These are phyloP conservation scores for Drosophila aff. DNA, from an alignment of 1,140 invertebrate species.

Conservation along the genomic window DNA sequence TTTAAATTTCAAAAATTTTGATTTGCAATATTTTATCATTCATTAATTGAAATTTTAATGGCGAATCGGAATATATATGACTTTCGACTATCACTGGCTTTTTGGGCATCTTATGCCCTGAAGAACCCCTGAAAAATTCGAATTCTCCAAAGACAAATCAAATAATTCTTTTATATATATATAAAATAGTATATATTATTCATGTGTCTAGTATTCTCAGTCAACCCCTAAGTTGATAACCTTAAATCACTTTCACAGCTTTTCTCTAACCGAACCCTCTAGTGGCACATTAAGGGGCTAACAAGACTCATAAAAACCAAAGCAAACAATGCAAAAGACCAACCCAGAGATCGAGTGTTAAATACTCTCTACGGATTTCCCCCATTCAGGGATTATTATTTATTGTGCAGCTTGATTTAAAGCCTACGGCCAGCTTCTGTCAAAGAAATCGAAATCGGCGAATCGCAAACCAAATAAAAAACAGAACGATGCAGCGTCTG, in stretches of 20 bases:
- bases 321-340: constrained; percentile 35
- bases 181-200: not conserved
- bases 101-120: too few species aligned
- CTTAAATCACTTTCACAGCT: constrained; percentile 42
- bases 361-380: constrained; percentile 16
- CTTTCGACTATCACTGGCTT: too few species aligned
- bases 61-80: too few species aligned
- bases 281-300: constrained; percentile 28
- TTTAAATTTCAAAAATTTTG: too few species aligned
- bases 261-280: not conserved
- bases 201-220: not conserved
- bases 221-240: not conserved
- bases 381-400: constrained; percentile 58
- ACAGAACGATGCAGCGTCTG: constrained; percentile 43
- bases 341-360: constrained; percentile 21
- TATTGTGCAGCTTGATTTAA: constrained; percentile 72
- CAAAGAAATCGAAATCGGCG: constrained; percentile 63
- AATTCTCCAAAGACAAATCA: too few species aligned
- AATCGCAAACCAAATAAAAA: constrained; percentile 56
- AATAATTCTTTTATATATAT: not conserved
- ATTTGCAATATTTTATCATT: too few species aligned
- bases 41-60: too few species aligned
- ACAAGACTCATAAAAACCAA: constrained; percentile 63
- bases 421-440: constrained; percentile 31
- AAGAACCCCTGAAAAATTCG: too few species aligned